Evolutionary conservation across 2,888 invertebrate genomes (phyloP).

Genomic region (Phorcus lineatus): DNA sequence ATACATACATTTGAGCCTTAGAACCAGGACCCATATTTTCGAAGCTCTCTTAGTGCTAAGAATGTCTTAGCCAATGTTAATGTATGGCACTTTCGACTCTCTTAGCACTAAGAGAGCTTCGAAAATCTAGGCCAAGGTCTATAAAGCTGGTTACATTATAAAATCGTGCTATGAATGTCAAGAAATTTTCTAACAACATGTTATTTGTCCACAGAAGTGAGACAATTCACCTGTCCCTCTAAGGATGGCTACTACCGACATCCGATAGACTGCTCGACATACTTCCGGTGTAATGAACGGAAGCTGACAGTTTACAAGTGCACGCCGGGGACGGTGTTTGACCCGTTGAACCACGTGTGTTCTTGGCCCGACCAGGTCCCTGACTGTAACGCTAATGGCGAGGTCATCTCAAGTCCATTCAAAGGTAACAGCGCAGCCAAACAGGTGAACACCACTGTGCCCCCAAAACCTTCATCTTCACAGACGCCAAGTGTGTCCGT

Average conservation of each 20-base stretch:
- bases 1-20: too few relatives aligned
- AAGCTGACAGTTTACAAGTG: conserved; percentile 31
- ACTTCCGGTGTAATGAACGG: conserved; percentile 38
- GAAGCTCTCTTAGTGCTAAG: too few relatives aligned
- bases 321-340: conserved; percentile 41
- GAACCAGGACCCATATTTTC: too few relatives aligned
- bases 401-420: neutral
- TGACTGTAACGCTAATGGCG: conserved; percentile 25
- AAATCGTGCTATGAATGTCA: too few relatives aligned
- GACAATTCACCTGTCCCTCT: conserved; percentile 4
- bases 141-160: too few relatives aligned
- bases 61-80: too few relatives aligned
- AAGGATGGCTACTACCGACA: conserved; percentile 31
- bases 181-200: neutral
- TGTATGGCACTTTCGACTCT: too few relatives aligned
- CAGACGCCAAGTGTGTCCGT: neutral
- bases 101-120: too few relatives aligned
- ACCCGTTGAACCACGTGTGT: conserved; percentile 33
- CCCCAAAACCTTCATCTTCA: neutral
- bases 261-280: conserved; percentile 29
- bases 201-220: neutral
- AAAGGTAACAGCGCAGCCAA: neutral
- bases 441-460: neutral
- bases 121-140: too few relatives aligned
- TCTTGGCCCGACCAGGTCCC: conserved; percentile 40